phyloP scores from a whole-genome alignment of 1,140 invertebrate species.

The Marisa cornuarietis region DNA sequence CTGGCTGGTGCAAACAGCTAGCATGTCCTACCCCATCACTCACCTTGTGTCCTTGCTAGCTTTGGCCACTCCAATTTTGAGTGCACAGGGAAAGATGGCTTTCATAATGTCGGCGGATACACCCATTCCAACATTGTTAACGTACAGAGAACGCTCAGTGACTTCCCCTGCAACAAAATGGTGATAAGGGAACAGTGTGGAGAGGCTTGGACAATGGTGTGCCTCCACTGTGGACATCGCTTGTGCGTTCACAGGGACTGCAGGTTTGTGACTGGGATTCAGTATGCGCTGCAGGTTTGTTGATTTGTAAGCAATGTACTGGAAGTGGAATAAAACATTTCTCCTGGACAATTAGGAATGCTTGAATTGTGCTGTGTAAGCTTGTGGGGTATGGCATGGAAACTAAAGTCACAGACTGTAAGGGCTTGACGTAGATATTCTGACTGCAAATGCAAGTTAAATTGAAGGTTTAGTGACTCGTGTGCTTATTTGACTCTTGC shows the following conservation, averaged over 20 bases:
- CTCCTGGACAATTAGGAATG: not conserved
- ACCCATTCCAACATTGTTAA: constrained; percentile 19
- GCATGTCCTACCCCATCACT: not conserved
- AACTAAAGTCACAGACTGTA: too few species aligned
- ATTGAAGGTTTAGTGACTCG: too few species aligned
- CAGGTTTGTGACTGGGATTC: not conserved
- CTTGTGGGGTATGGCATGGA: too few species aligned
- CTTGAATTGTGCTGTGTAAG: too few species aligned
- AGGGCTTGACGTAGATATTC: too few species aligned
- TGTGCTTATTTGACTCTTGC: too few species aligned
- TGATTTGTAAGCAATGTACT: not conserved
- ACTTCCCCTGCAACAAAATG: constrained; percentile 24
- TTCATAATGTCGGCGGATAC: constrained; percentile 16
- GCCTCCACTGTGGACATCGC: not conserved
- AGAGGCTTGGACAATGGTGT: not conserved
- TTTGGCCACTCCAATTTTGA: constrained; percentile 22
- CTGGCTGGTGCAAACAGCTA: too few species aligned
- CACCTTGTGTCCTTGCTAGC: constrained; percentile 19
- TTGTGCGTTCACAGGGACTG: not conserved
- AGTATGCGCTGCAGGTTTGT: not conserved
- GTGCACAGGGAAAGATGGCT: constrained; percentile 20
- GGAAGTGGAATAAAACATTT: not conserved
- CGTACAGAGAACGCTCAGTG: constrained; percentile 21
- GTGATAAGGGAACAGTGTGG: not conserved
- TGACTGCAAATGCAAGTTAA: too few species aligned